A percentile compares a stretch with the other conserved stretches of the same genome.
phyloP scores from a whole-genome alignment of 1,140 invertebrate genomes.

The Nephotettix cincticeps region DNA sequence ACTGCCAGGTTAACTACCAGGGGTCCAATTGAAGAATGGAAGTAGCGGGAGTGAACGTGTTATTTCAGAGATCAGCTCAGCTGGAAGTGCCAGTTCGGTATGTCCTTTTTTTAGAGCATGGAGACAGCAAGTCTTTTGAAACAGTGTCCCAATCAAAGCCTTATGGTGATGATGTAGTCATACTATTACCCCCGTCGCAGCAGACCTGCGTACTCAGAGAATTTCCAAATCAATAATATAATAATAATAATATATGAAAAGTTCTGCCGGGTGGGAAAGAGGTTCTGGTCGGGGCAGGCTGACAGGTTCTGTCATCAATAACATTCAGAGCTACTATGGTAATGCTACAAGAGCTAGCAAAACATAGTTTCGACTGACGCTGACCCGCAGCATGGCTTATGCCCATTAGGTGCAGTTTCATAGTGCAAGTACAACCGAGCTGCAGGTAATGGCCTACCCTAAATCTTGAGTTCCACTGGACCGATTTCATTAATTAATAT shows the following conservation, averaged over 20 bases:
- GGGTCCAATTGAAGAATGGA: neutral
- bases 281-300: neutral
- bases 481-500: too few species aligned
- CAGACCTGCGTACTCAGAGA: neutral
- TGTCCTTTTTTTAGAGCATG: neutral
- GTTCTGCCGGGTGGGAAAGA: neutral
- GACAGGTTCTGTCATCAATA: neutral
- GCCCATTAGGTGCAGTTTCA: neutral
- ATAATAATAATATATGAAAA: neutral
- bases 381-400: neutral
- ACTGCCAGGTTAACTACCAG: neutral
- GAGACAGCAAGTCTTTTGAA: neutral
- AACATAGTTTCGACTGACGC: neutral
- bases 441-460: neutral
- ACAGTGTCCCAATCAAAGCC: neutral
- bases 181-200: neutral
- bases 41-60: neutral
- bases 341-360: neutral
- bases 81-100: neutral
- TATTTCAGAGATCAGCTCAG: neutral
- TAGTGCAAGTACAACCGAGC: slow-evolving; percentile 3
- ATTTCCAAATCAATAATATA: neutral
- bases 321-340: neutral
- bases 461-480: too few species aligned
- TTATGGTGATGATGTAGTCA: neutral